Conservation (phyloP, 2,113 vertebrate species). For the Crotalus horridus region DNA sequence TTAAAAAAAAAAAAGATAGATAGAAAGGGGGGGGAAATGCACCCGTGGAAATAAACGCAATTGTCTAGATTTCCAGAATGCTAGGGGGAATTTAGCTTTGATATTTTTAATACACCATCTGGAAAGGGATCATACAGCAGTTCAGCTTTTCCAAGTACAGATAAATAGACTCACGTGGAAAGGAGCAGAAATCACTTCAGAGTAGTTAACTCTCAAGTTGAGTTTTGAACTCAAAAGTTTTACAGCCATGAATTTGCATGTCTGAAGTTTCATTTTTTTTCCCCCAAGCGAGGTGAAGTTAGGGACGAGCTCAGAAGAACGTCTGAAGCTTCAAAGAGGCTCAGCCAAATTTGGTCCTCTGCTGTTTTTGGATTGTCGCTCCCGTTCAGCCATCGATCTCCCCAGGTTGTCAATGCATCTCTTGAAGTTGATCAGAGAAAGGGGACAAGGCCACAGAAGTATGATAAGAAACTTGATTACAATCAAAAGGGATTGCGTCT, state of each 20-base stretch:
- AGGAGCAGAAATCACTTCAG: fast-evolving
- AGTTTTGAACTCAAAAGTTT: not conserved
- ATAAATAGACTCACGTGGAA: not conserved
- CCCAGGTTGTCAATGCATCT: not conserved
- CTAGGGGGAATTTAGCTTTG: constrained; percentile 3
- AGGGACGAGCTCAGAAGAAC: not conserved
- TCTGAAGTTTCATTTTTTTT: not conserved
- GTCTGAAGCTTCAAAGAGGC: not conserved
- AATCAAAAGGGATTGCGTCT: not conserved
- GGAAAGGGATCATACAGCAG: not conserved
- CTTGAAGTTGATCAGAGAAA: not conserved
- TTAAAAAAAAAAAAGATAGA: too few species aligned
- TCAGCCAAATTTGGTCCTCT: not conserved
- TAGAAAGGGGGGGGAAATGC: not conserved
- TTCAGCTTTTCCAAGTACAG: not conserved
- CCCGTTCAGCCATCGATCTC: not conserved
- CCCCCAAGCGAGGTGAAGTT: not conserved
- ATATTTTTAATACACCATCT: not conserved
- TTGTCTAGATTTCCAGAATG: not conserved
- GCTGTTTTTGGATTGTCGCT: not conserved
- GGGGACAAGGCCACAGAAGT: not conserved
- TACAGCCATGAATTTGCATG: not conserved
- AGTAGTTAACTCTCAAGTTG: not conserved
- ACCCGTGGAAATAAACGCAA: constrained; percentile 6
- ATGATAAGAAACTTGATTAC: not conserved